Evolutionary conservation across 2,888 invertebrate genomes (phyloP), one percentile per base, ranked within the genome.

Genomic region (Parelbella ahira): DNA sequence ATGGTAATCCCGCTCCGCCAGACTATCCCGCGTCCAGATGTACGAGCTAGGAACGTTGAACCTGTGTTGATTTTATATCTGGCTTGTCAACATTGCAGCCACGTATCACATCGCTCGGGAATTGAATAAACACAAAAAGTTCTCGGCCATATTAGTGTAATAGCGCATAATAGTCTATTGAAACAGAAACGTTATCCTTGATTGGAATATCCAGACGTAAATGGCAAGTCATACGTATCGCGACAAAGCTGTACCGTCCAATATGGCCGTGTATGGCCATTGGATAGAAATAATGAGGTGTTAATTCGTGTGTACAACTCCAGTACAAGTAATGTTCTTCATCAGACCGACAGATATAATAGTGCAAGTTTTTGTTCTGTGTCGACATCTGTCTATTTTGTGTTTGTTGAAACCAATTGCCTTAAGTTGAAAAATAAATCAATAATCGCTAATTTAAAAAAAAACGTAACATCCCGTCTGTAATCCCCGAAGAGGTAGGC

Each of bases 21-120:
- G 58, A 67, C 60, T 73, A 68, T 71, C 66, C 63, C 53, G 56
- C 58, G 49, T 63, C 81, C 84, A 83, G 83, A 83, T 83, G 83
- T 68, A 62, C 60, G 33, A 51, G 51, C 63, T 61, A 67, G 68
- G 42, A 42, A 59, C 76, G 61, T 68, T 74, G 73, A 78, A 80
- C 79, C 62, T 66, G 65, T 62, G 68, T 66, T 61, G 63, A 76
- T 73, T 77, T 71, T 68, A 68, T 54, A 50, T 34, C 47, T 45
- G 13, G 33, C 46, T 48, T 2, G 15, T 3, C 15, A n/a, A n/a
- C n/a, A n/a, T n/a, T n/a, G n/a, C 34, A 28, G 27, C 33, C 19
- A 21, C 15, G n/a, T 27, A 19, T 19, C 2, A 11, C 8, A 20
- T 12, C n/a, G n/a, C n/a, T n/a, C n/a, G n/a, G n/a, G n/a, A n/a